These are phyloP conservation scores for Caenorhabditis sp. DNA, from an alignment of 2,888 invertebrate genomes.

Conservation along the genomic window DNA sequence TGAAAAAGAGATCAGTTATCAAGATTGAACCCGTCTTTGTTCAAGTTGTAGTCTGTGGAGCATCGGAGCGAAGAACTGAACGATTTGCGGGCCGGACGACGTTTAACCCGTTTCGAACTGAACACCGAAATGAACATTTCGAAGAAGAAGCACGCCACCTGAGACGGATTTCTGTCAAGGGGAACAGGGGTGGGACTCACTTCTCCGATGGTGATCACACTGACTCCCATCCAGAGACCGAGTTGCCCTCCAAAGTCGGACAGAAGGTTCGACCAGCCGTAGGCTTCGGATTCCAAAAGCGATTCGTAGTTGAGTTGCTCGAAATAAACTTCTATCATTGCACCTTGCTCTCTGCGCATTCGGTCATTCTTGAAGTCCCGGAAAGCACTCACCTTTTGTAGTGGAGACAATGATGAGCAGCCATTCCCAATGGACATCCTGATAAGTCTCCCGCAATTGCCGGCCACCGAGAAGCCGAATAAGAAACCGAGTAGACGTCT, in stretches of 20 bases:
- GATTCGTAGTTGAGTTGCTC: constrained; percentile 78
- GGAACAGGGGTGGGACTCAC: constrained; percentile 13
- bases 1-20: constrained; percentile 27
- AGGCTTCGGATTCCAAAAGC: constrained; percentile 75
- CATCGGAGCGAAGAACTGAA: constrained; percentile 52
- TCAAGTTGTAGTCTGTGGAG: constrained; percentile 53
- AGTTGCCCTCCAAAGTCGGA: constrained; percentile 78
- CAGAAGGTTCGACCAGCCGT: constrained; percentile 74
- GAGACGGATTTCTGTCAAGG: neutral
- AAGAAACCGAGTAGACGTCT: constrained; percentile 75
- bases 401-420: constrained; percentile 69
- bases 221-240: constrained; percentile 76
- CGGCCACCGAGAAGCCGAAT: constrained; percentile 73
- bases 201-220: constrained; percentile 73
- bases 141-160: constrained; percentile 42
- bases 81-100: constrained; percentile 51
- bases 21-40: constrained; percentile 53
- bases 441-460: constrained; percentile 61
- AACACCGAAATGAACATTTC: constrained; percentile 48
- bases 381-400: too few species aligned
- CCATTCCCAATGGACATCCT: constrained; percentile 72
- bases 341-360: constrained; percentile 60
- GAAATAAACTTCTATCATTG: constrained; percentile 76
- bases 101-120: constrained; percentile 37
- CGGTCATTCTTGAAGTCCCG: constrained; percentile 23